Evolutionary conservation across 2,888 invertebrate genomes (phyloP).

Genomic region (Dorcus hopei): DNA sequence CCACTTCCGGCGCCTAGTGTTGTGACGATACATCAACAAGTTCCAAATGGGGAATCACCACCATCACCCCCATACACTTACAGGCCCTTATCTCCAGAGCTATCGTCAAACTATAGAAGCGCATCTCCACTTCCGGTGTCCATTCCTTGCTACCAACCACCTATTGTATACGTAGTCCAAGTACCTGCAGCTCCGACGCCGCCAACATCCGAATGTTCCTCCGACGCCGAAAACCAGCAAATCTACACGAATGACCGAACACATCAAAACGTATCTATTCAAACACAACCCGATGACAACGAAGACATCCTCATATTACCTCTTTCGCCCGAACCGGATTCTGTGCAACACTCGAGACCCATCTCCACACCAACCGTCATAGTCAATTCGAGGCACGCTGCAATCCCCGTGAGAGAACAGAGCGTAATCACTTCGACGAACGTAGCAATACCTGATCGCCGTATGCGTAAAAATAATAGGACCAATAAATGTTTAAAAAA

Average conservation of each 20-base stretch:
- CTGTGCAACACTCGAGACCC: slow-evolving; percentile 19
- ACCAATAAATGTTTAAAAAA: slow-evolving; percentile 34
- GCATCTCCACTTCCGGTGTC: slow-evolving; percentile 30
- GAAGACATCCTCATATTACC: slow-evolving; percentile 52
- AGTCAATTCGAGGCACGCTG: slow-evolving; percentile 45
- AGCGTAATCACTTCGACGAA: slow-evolving; percentile 31
- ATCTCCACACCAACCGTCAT: slow-evolving; percentile 47
- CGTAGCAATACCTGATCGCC: slow-evolving; percentile 38
- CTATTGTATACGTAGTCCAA: slow-evolving; percentile 43
- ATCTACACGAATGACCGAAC: slow-evolving; percentile 28
- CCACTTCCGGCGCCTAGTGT: slow-evolving; percentile 70
- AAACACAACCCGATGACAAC: slow-evolving; percentile 21
- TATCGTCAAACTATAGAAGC: slow-evolving; percentile 24
- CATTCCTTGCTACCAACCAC: slow-evolving; percentile 40
- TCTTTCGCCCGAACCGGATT: slow-evolving; percentile 48
- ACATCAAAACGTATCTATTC: slow-evolving; percentile 14
- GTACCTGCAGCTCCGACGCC: slow-evolving; percentile 58
- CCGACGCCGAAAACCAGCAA: slow-evolving; percentile 64
- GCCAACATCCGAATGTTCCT: slow-evolving; percentile 70
- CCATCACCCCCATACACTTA: slow-evolving; percentile 36
- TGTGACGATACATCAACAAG: slow-evolving; percentile 60
- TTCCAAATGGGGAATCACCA: slow-evolving; percentile 46
- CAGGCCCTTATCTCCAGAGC: slow-evolving; percentile 38
- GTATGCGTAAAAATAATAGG: slow-evolving; percentile 37
- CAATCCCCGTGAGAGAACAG: slow-evolving; percentile 26